A percentile compares a stretch with the other conserved stretches of the same genome.
These are phyloP conservation scores for Nymphalis c-album DNA, from an alignment of 2,888 invertebrate genomes.

Conservation along the genomic window DNA sequence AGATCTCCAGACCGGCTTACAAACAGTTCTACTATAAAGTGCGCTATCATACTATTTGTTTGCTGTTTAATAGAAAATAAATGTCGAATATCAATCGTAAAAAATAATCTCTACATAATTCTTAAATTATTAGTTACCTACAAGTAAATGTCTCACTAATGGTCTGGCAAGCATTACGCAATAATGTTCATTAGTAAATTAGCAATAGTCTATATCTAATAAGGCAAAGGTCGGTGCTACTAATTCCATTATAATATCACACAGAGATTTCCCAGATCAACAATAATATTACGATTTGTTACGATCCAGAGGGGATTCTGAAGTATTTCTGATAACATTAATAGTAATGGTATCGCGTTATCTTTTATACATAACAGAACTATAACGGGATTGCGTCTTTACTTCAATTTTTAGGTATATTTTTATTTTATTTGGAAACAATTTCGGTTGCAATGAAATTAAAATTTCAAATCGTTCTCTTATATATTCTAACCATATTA, in stretches of 20 bases:
- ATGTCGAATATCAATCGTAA: no score
- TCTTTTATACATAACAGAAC: neutral
- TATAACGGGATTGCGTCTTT: neutral
- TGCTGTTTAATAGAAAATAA: no score
- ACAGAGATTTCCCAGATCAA: slow-evolving; percentile 35
- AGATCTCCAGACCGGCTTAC: no score
- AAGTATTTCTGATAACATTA: slow-evolving; percentile 29
- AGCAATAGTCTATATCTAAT: neutral
- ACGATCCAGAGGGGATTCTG: slow-evolving; percentile 11
- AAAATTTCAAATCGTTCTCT: neutral
- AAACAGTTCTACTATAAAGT: no score
- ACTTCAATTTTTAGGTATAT: neutral
- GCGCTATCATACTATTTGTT: no score
- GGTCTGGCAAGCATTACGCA: slow-evolving; percentile 3
- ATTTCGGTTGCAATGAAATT: neutral
- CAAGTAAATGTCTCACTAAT: neutral
- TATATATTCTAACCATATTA: no score
- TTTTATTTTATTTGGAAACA: no score
- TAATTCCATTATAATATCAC: slow-evolving; percentile 32
- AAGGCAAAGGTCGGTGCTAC: slow-evolving; percentile 3
- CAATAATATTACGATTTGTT: slow-evolving; percentile 34
- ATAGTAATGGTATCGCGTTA: slow-evolving; percentile 18
- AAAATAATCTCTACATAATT: neutral
- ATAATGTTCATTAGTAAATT: slow-evolving; percentile 2
- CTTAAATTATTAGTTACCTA: neutral